Conservation (phyloP, 2,888 invertebrate species). For the Idaea straminata region DNA sequence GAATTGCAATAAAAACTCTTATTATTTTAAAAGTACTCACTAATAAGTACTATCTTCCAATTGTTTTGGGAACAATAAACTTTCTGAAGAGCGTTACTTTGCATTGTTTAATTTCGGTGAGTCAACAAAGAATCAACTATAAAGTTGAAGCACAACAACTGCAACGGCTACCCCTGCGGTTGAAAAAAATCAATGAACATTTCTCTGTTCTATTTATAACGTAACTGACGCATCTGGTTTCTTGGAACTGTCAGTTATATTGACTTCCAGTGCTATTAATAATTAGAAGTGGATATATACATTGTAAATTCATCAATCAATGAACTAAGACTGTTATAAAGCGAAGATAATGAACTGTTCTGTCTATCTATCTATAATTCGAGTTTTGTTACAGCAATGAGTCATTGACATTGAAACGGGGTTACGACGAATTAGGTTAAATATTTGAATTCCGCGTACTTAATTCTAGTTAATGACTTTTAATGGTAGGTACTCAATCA, state of each 20-base stretch:
- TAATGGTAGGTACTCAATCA: background rate
- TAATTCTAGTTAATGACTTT: background rate
- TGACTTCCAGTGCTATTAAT: background rate
- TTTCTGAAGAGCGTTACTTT: too few species aligned
- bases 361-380: background rate
- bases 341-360: too few species aligned
- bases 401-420: background rate
- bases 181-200: background rate
- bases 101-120: too few species aligned
- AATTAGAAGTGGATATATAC: background rate
- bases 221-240: background rate
- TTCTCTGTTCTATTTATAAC: background rate
- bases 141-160: background rate
- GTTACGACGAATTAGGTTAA: background rate
- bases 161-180: background rate
- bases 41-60: too few species aligned
- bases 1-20: too few species aligned
- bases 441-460: background rate
- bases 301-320: background rate
- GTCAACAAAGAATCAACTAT: background rate
- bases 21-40: constrained; percentile 3
- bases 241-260: background rate
- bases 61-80: too few species aligned
- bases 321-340: background rate
- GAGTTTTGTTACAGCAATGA: background rate